Evolutionary conservation across 2,888 invertebrate genomes (phyloP).

Genomic region (Sturmia bella): DNA sequence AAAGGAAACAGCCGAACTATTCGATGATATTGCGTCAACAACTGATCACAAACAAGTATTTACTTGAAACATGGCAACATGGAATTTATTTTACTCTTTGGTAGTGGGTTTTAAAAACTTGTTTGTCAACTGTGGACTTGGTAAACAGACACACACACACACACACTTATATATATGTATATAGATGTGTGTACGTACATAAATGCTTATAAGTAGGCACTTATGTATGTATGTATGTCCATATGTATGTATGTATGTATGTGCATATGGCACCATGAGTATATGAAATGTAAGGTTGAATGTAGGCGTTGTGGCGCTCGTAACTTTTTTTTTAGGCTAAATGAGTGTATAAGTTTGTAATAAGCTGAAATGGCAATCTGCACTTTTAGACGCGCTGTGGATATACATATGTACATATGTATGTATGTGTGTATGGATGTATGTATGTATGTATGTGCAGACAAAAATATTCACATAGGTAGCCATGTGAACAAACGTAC

Average conservation of each 20-base stretch:
- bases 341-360: background rate
- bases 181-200: conserved; percentile 9
- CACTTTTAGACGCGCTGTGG: background rate
- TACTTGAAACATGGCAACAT: conserved; percentile 68
- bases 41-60: conserved; percentile 70
- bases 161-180: too few species aligned
- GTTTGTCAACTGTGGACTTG: conserved; percentile 62
- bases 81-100: conserved; percentile 56
- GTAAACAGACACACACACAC: conserved; percentile 15
- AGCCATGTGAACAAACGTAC: background rate
- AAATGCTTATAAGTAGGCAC: background rate
- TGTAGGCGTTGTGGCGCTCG: conserved; percentile 69
- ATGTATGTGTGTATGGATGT: too few species aligned
- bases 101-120: conserved; percentile 63
- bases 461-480: too few species aligned
- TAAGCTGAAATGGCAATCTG: too few species aligned
- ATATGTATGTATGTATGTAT: background rate
- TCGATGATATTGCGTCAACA: conserved; percentile 70
- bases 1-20: conserved; percentile 52
- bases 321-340: conserved; percentile 39
- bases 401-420: background rate
- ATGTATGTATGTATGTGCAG: too few species aligned
- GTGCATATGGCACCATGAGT: background rate
- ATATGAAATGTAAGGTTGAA: conserved; percentile 40
- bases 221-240: background rate